Base-by-base conservation (phyloP, 2,797 vertebrate genomes). In the Platalea minor region DNA sequence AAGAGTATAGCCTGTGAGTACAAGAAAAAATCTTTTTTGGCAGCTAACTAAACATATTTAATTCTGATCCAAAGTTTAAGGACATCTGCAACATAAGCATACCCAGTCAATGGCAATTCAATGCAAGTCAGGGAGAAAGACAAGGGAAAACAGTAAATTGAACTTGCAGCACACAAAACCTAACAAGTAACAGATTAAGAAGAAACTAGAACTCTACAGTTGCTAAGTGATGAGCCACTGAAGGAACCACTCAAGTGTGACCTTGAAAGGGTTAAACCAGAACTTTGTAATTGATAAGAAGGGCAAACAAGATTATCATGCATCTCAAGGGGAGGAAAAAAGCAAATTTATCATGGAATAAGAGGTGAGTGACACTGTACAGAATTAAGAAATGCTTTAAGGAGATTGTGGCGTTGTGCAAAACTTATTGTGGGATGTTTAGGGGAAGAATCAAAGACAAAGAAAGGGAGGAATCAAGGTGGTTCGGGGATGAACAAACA, bases 311-410 rank as follows among this genome's bases (percentile, higher is more conserved):
- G 9, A 56, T 45, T 26, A 83, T 25, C 21, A 48, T 26, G 11
- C 6, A 77, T 21, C 23, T 70, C 11, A 64, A 51, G 10, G 2
- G 29, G 13, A 4, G 5, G 8, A 1, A 12, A 25, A 33, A 80
- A n/a, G 6, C 21, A 20, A 46, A 75, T 54, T 69, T 87, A 61
- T 61, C 17, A 25, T 9, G 13, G 18, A 85, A 17, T 26, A 67
- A 65, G 25, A 33, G 8, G 2, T 14, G 8, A 51, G 14, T 3
- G 5, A 56, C 17, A 37, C 13, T 31, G 10, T 17, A 25, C 0
- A 63, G 10, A 59, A 59, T 63, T 31, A 53, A 73, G 8, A 50
- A 7, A 13, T 23, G 3, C 6, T 69, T 63, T 25, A 77, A 74
- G 24, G 33, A 83, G 35, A 50, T 10, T 29, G 11, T 14, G 14